Base-by-base conservation (phyloP, 2,113 vertebrate genomes). In the Larimichthys crocea region DNA sequence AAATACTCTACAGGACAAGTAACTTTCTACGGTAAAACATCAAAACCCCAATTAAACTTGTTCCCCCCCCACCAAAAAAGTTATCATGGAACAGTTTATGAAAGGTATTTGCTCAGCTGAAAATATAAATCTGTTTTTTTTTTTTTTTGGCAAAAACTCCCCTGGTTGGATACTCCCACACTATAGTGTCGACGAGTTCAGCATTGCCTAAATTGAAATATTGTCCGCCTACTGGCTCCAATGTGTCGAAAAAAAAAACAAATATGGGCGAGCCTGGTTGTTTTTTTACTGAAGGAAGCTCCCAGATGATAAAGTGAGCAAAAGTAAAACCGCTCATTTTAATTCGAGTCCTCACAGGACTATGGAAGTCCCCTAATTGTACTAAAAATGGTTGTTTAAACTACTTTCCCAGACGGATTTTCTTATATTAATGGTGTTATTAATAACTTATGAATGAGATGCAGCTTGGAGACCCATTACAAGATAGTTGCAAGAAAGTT, bases 181-280 rank as follows among this genome's bases (percentile, higher is more conserved):
- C 70, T 83, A 88, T 44, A 79, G 70, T 59, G 68, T 50, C 3
- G 24, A 62, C 44, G 26, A 80, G 64, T 87, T 86, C 70, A 82
- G 70, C 62, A 46, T 55, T 48, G 62, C 40, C 53, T 76, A 65
- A 72, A 89, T 40, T 86, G 72, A 92, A 81, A 89, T 71, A 81
- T 62, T 76, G 60, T 80, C 80, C 62, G n/a, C 78, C 64, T 50
- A 24, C 73, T 64, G 85, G 87, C 86, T 91, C 82, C 81, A 79
- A 59, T 82, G 57, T 73, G 82, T 93, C 87, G 75, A 82, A 78
- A 86, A 82, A 77, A 86, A 77, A 87, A 86, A 87, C 56, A 83
- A 84, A 79, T n/a, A 85, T 24, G 31, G 50, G 22, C n/a, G 57
- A n/a, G 56, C 59, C n/a, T n/a, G n/a, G n/a, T n/a, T 77, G 73